Base-by-base conservation (phyloP, 2,113 vertebrate species). In the Vidua macroura region DNA sequence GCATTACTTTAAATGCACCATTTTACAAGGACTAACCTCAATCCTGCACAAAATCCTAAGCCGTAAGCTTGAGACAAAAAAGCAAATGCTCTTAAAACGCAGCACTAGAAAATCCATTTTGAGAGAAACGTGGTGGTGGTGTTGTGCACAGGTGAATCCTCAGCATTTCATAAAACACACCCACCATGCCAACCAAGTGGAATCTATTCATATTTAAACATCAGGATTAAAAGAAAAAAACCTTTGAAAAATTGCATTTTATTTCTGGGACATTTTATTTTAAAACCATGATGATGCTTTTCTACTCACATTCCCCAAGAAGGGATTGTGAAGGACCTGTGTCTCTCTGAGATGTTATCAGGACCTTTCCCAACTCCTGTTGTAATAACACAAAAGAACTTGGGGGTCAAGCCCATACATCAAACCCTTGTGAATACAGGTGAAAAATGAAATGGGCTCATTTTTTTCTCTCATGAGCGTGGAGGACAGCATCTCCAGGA, bases 41-140 rank as follows among this genome's bases (percentile, higher is more conserved):
- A 94, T 96, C 96, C 95, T 81, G 83, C 73, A 92, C 66, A 90
- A 95, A 97, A 95, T 96, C 92, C 96, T 95, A 94, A 96, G 66
- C 88, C 6, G 0, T 94, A 95, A 96, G 95, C 90, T 93, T 84
- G 90, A 96, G 92, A 95, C 93, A 96, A 93, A 95, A 95, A 95
- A 90, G 86, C 73, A 93, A 96, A 96, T 92, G 77, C 92, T 94
- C 85, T 94, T 95, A 96, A 94, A 95, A 83, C 0, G 0, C 46
- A 7, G 56, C 0, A 0, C 44, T 68, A 60, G 56, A 88, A 96
- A 95, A 96, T 88, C 82, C 72, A 16, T 77, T 91, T 88, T 69
- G 85, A 77, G 64, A 87, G 82, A 86, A 91, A 69, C 2, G 20
- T 22, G 41, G 64, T 22, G 41, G 64, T 51, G 17, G 70, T 70